Conservation (phyloP, 1,140 invertebrate species). For the Helicoverpa zea region DNA sequence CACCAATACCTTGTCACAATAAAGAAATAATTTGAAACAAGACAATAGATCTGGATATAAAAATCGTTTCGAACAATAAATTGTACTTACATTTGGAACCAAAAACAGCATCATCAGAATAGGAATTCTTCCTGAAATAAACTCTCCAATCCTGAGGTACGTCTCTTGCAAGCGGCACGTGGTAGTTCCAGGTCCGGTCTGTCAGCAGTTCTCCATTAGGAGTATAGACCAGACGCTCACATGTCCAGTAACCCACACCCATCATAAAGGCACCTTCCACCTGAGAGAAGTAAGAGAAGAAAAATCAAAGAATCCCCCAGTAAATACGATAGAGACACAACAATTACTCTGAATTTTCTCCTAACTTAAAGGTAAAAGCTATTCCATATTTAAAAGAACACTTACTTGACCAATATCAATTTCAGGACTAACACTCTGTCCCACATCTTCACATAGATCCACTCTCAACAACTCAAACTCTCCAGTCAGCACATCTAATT, state of each 20-base stretch:
- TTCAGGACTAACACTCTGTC: conserved; percentile 91
- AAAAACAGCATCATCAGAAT: conserved; percentile 88
- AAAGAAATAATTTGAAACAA: background rate
- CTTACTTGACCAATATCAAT: conserved; percentile 93
- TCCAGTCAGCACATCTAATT: conserved; percentile 93
- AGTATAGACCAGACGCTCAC: conserved; percentile 82
- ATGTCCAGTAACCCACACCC: conserved; percentile 93
- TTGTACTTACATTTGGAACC: conserved; percentile 87
- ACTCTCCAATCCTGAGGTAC: conserved; percentile 94
- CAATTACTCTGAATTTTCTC: background rate
- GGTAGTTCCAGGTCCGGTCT: conserved; percentile 93
- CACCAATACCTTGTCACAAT: conserved; percentile 87
- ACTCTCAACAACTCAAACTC: conserved; percentile 89
- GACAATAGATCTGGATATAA: background rate
- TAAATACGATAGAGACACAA: background rate
- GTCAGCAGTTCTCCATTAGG: conserved; percentile 90
- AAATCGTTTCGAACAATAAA: background rate
- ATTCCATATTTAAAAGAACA: background rate
- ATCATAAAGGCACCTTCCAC: conserved; percentile 89
- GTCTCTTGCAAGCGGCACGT: conserved; percentile 92
- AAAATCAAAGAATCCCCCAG: background rate
- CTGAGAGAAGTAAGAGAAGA: background rate
- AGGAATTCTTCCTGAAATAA: conserved; percentile 88
- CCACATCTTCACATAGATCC: conserved; percentile 92
- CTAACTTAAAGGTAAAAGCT: no score